Evolutionary conservation across 2,888 invertebrate genomes (phyloP), one percentile per base, ranked within the genome.

Genomic region (Brachyptera putata): DNA sequence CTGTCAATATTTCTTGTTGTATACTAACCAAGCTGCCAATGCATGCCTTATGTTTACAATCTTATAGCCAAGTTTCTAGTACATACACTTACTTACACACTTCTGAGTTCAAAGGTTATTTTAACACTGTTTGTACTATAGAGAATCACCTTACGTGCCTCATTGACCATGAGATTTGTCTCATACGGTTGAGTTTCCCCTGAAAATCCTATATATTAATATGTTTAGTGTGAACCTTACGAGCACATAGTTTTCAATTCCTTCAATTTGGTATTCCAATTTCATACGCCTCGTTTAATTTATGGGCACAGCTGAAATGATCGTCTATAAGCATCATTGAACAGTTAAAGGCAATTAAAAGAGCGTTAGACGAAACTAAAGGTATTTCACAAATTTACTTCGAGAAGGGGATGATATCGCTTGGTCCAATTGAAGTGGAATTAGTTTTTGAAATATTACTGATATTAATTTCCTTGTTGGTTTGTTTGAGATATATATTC

Each of bases 201-300:
- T 34, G 53, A 36, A 36, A 30, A 18, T 53, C 36, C 34, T 34
- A 18, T 25, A 2, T 48, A 48, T 7, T 16, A 34, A 50, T 50
- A 34, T 50, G 26, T 34, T 34, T 34, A 21, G 36, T 34, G 53
- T 53, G 21, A 30, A 36, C 34, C 34, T 30, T 53, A 50, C 53
- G 34, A 46, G 46, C 36, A 18, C 53, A 36, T 21, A 53, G 53
- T 53, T 53, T 53, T 53, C 53, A 53, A 53, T 53, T 53, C 53
- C 53, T 53, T 53, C 53, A 53, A 36, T 53, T 34, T 53, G 53
- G 53, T 53, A 53, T 53, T 53, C 53, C 53, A 53, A 53, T 53
- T 34, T 53, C 53, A 36, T 53, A 2, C 36, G 34, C 34, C 53
- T 53, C 53, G 53, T 53, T 53, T 16, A 53, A 53, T 53, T 53